Evolutionary conservation across 2,888 invertebrate genomes (phyloP).

Genomic region (Deilephila porcellus): DNA sequence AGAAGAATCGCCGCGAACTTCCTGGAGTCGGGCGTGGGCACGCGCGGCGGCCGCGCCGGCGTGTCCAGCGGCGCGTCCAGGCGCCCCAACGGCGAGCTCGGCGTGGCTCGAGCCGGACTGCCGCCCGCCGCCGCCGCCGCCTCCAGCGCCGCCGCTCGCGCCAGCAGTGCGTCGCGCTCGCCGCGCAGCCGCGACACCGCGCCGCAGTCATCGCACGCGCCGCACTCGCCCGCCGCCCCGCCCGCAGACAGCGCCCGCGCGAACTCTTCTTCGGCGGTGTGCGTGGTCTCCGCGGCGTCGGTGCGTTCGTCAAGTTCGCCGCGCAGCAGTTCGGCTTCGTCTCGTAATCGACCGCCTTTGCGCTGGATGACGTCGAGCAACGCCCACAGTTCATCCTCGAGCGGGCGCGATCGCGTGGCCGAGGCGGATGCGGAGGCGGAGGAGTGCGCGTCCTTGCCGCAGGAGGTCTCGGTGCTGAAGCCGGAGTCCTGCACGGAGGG

Average conservation of each 20-base stretch:
- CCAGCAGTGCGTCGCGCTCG: slow-evolving; percentile 91
- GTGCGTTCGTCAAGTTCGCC: slow-evolving; percentile 69
- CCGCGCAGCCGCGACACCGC: slow-evolving; percentile 77
- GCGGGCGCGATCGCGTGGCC: slow-evolving; percentile 84
- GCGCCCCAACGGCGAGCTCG: slow-evolving; percentile 85
- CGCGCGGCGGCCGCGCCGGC: slow-evolving; percentile 86
- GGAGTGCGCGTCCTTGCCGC: slow-evolving; percentile 91
- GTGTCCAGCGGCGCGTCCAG: slow-evolving; percentile 89
- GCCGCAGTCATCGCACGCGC: slow-evolving; percentile 57
- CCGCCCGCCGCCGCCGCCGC: slow-evolving; percentile 50
- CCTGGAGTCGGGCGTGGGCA: slow-evolving; percentile 87
- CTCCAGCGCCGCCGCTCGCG: slow-evolving; percentile 83
- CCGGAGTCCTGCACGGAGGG: slow-evolving; percentile 91
- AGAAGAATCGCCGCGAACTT: slow-evolving; percentile 93
- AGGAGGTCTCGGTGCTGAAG: slow-evolving; percentile 95
- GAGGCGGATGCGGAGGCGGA: slow-evolving; percentile 85
- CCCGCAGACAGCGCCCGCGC: slow-evolving; percentile 72
- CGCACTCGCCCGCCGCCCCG: slow-evolving; percentile 30
- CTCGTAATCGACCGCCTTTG: slow-evolving; percentile 88
- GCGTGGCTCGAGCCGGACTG: slow-evolving; percentile 66
- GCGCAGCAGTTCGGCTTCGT: slow-evolving; percentile 88
- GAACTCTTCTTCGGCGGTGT: slow-evolving; percentile 87
- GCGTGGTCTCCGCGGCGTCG: slow-evolving; percentile 47
- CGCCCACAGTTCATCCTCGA: slow-evolving; percentile 93
- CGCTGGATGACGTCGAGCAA: slow-evolving; percentile 94